Base-by-base conservation (phyloP, 2,797 vertebrate genomes). In the Geotrypetes seraphini region DNA sequence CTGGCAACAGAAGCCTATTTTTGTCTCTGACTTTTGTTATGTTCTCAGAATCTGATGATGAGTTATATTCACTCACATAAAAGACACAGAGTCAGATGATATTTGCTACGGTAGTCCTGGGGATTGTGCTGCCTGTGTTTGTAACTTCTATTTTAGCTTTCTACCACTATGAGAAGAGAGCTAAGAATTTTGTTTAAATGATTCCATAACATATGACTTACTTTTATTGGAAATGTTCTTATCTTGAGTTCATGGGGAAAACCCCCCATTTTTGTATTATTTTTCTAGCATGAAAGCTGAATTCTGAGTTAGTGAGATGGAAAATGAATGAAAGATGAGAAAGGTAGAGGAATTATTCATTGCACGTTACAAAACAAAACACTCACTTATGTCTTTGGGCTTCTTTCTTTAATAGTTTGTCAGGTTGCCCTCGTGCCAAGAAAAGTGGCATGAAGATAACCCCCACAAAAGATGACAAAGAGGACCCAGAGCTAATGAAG, bases 341-440 rank as follows among this genome's bases (percentile, higher is more conserved):
- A 47, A 19, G 43, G 39, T 5, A 1, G 31, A 34, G 28, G 40
- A 31, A 35, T 43, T n/a, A n/a, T n/a, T n/a, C n/a, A n/a, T n/a
- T n/a, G n/a, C n/a, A n/a, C n/a, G n/a, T n/a, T n/a, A n/a, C n/a
- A n/a, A n/a, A n/a, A n/a, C n/a, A n/a, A n/a, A n/a, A n/a, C n/a
- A n/a, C n/a, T n/a, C n/a, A n/a, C n/a, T n/a, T n/a, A n/a, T 21
- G 14, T 30, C 33, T 43, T 22, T 43, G 13, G 20, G 33, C 34
- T 74, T 77, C 72, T 71, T 82, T 79, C 85, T 77, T 75, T 69
- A 63, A 73, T 83, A 99, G 96, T 88, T 85, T 99, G 86, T 99
- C 96, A 79, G 96, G 96, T 78, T 99, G 96, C 79, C 96, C 96
- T 63, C 96, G 96, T 86, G 95, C 93, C 88, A 99, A 98, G 89